These are phyloP conservation scores for Ibidorhyncha struthersii DNA, from an alignment of 2,113 vertebrate genomes.

Conservation along the genomic window DNA sequence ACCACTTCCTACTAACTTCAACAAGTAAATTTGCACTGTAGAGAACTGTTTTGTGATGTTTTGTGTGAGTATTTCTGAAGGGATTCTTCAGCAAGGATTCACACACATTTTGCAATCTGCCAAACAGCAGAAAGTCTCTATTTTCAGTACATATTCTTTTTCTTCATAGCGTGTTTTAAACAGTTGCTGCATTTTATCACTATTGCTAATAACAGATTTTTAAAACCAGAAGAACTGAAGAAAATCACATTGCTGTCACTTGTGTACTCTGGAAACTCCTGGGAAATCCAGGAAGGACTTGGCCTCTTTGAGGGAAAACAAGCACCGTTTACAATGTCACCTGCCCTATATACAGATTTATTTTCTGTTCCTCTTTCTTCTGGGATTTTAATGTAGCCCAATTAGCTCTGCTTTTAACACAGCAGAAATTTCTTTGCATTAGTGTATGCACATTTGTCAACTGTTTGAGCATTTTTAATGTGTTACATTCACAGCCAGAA, in stretches of 20 bases:
- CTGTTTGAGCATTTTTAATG: not conserved
- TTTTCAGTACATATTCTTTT: not conserved
- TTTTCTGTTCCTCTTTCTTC: not conserved
- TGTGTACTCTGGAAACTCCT: not conserved
- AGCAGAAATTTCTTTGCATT: not conserved
- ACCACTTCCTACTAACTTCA: not conserved
- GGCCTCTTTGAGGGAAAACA: not conserved
- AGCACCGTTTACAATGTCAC: fast-evolving
- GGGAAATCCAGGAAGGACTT: not conserved
- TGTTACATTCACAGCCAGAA: not conserved
- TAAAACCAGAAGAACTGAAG: not conserved
- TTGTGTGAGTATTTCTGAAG: not conserved
- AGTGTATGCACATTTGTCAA: not conserved
- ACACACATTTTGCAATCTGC: fast-evolving
- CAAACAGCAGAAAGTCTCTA: not conserved
- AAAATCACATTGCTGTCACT: not conserved
- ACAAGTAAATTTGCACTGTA: fast-evolving
- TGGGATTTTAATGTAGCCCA: not conserved
- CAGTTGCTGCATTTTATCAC: not conserved
- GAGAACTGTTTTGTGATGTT: not conserved
- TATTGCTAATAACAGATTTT: not conserved
- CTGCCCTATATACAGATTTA: not conserved
- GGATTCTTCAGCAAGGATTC: not conserved
- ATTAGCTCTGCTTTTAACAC: not conserved
- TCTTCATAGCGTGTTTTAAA: not conserved